Conservation (phyloP, 2,888 invertebrate genomes). For the Drepana falcataria region DNA sequence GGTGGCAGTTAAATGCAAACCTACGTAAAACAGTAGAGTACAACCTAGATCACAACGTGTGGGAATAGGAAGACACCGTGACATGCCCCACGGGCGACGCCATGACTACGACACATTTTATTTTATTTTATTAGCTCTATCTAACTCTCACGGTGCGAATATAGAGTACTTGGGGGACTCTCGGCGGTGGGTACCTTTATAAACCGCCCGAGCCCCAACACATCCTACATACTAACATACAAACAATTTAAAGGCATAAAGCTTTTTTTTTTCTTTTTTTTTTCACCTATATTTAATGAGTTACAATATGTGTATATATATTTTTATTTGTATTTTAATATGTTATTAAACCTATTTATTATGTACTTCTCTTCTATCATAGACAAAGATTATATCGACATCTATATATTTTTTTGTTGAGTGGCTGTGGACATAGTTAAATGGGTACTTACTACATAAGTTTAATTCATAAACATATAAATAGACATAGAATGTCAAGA, state of each 20-base stretch:
- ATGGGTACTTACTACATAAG: not conserved
- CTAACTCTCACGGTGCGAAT: slow-evolving; percentile 69
- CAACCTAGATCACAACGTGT: not conserved
- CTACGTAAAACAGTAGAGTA: not conserved
- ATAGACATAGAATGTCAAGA: not conserved
- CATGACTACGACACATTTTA: slow-evolving; percentile 44
- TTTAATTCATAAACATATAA: not conserved
- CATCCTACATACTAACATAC: slow-evolving; percentile 66
- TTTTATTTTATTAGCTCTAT: slow-evolving; percentile 63
- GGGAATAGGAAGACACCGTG: slow-evolving; percentile 1
- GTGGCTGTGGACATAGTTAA: slow-evolving; percentile 2
- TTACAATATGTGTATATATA: slow-evolving; percentile 76
- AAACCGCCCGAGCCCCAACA: slow-evolving; percentile 54
- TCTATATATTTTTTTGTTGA: slow-evolving; percentile 38
- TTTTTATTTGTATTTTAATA: slow-evolving; percentile 75
- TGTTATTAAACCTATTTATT: slow-evolving; percentile 69
- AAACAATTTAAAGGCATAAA: slow-evolving; percentile 76
- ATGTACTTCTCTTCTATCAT: slow-evolving; percentile 69
- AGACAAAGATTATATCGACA: slow-evolving; percentile 75
- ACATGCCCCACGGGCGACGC: not conserved
- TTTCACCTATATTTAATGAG: slow-evolving; percentile 66
- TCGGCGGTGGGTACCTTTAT: slow-evolving; percentile 56
- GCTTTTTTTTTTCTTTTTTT: slow-evolving; percentile 65
- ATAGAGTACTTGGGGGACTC: slow-evolving; percentile 45
- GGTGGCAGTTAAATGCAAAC: not conserved